Percentiles rank a stretch among this genome's conserved stretches.
Conservation (phyloP, 1,140 invertebrate genomes). For the Coelopa frigida region DNA sequence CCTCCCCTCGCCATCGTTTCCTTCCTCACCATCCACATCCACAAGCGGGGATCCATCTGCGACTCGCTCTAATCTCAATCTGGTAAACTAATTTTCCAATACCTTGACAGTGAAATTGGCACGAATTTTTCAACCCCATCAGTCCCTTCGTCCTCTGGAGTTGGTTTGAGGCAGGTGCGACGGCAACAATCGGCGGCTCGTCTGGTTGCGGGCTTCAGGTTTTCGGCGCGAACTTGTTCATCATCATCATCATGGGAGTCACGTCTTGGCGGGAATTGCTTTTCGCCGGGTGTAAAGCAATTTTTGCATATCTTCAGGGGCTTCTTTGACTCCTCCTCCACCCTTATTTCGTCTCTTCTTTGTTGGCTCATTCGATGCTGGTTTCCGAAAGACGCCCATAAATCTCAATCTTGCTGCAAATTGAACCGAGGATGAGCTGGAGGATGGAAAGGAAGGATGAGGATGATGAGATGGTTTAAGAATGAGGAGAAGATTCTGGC, state of each 20-base stretch:
- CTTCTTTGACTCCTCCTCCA: no score
- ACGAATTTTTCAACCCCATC: constrained; percentile 18
- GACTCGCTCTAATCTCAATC: constrained; percentile 32
- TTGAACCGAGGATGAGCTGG: no score
- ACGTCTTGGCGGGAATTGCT: constrained; percentile 11
- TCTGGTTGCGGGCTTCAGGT: not conserved
- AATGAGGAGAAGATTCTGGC: no score
- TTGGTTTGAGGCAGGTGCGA: not conserved
- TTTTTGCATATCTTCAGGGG: constrained; percentile 10
- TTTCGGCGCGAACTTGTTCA: not conserved
- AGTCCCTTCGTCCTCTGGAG: not conserved
- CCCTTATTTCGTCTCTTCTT: no score
- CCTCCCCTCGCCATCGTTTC: no score
- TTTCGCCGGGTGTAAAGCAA: constrained; percentile 14
- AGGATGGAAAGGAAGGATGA: no score
- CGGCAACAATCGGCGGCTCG: no score
- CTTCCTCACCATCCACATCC: no score
- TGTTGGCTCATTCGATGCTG: not conserved
- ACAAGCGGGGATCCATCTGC: no score
- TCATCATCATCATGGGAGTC: constrained; percentile 6
- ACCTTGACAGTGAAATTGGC: constrained; percentile 44
- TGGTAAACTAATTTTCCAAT: constrained; percentile 44
- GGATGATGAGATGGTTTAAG: no score
- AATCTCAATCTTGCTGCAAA: no score
- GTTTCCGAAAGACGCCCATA: no score